A percentile compares a stretch with the other conserved stretches of the same genome.
These are phyloP conservation scores for Drosophila mimica DNA, from an alignment of 2,888 invertebrate species.

Conservation along the genomic window DNA sequence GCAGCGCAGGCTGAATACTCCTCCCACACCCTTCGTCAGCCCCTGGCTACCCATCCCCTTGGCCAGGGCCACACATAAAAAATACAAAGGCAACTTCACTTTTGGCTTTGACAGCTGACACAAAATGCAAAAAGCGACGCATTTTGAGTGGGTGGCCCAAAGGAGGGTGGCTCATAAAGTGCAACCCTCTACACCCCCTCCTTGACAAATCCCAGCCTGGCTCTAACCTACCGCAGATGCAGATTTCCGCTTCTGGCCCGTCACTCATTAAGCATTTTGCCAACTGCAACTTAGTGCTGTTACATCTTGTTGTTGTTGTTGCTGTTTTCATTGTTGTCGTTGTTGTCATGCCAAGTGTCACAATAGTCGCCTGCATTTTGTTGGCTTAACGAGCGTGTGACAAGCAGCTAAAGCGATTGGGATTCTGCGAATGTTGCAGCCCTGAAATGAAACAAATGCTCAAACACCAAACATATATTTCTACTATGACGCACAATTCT, in stretches of 20 bases:
- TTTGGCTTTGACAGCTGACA: slow-evolving; percentile 77
- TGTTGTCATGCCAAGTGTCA: slow-evolving; percentile 76
- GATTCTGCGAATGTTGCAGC: slow-evolving; percentile 61
- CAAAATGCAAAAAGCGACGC: slow-evolving; percentile 73
- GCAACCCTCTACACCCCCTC: not conserved
- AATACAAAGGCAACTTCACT: slow-evolving; percentile 72
- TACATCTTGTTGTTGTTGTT: slow-evolving; percentile 41
- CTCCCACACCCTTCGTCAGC: not conserved
- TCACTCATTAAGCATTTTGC: slow-evolving; percentile 76
- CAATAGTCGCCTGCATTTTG: slow-evolving; percentile 68
- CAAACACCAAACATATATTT: not conserved
- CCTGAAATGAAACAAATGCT: slow-evolving; percentile 47
- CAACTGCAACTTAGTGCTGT: slow-evolving; percentile 64
- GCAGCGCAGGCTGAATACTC: slow-evolving; percentile 37
- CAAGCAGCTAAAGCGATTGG: slow-evolving; percentile 50
- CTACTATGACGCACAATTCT: not conserved
- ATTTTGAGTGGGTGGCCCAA: slow-evolving; percentile 59
- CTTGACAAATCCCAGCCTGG: slow-evolving; percentile 40
- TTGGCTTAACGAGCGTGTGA: slow-evolving; percentile 73
- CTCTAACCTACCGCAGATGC: slow-evolving; percentile 73
- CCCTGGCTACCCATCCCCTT: not conserved
- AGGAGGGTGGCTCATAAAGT: slow-evolving; percentile 34
- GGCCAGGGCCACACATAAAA: slow-evolving; percentile 35
- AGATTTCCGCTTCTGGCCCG: slow-evolving; percentile 54
- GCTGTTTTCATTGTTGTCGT: slow-evolving; percentile 18